Conservation (phyloP, 1,140 invertebrate genomes). For the Pseudachorutes palmiensis region DNA sequence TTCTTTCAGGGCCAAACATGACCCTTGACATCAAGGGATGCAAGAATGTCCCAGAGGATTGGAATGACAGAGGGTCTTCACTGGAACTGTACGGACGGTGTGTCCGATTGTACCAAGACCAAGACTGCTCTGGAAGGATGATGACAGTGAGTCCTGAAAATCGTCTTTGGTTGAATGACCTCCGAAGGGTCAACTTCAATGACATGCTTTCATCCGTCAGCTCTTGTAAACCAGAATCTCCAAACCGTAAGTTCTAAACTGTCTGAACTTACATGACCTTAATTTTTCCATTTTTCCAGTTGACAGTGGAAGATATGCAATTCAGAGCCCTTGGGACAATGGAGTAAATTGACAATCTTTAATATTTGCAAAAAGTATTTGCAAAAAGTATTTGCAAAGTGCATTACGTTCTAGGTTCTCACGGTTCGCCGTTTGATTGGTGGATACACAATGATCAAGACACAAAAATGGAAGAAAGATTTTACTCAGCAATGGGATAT, state of each 20-base stretch:
- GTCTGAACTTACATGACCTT: too few relatives aligned
- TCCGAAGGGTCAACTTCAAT: slow-evolving; percentile 4
- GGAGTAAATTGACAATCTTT: slow-evolving; percentile 4
- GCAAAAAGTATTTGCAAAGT: background rate
- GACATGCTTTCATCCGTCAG: slow-evolving; percentile 4
- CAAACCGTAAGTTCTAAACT: slow-evolving; percentile 8
- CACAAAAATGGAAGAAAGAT: slow-evolving; percentile 8
- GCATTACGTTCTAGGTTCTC: slow-evolving; percentile 8
- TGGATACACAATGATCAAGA: slow-evolving; percentile 10
- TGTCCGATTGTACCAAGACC: slow-evolving; percentile 1
- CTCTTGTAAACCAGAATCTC: background rate
- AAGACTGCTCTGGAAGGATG: slow-evolving; percentile 9
- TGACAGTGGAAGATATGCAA: slow-evolving; percentile 9
- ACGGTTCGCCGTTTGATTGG: slow-evolving; percentile 8
- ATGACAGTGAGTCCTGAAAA: slow-evolving; percentile 10
- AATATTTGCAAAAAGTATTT: background rate
- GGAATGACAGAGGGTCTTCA: slow-evolving; percentile 12
- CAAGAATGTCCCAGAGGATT: background rate
- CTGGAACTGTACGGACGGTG: background rate
- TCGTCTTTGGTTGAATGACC: slow-evolving; percentile 1
- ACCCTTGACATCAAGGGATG: slow-evolving; percentile 2
- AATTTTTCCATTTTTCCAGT: background rate
- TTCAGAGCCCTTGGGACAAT: slow-evolving; percentile 8
- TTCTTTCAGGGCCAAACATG: background rate
- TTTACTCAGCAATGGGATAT: slow-evolving; percentile 16